Base-by-base conservation (phyloP, 64 coral and sea anemone genomes). In the Dendrophyllia cribrosa region DNA sequence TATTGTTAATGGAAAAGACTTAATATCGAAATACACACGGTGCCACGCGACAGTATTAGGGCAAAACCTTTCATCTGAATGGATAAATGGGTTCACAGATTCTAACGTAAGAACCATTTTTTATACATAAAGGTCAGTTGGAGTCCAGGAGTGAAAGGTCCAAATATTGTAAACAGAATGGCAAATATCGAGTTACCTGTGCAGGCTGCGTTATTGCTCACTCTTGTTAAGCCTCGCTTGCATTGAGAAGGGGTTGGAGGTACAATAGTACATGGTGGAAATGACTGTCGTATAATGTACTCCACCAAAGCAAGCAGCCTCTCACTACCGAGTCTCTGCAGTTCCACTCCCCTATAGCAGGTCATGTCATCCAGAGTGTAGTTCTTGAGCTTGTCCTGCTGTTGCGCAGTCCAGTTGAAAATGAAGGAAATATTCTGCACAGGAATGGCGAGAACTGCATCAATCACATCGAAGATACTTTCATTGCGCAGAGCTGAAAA, bases 381-480 rank as follows among this genome's bases (percentile, higher is more conserved):
- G 44, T 85, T 93, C 12, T 75, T 64, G 52, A 96, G 66, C 53
- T 58, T 76, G 55, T 49, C 58, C 15, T 78, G 62, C 67, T 74
- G 61, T 17, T 79, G 4, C 21, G 52, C 23, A 13, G 78, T 66
- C 95, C 95, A 96, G 43, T 67, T 82, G 66, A 93, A 89, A 26
- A 96, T 86, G 11, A 90, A 77, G 17, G 91, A 93, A 85, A 93
- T 47, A 44, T 93, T 96, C 46, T 74, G 43, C 1, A 82, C 60
- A 4, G 95, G 76, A 20, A 73, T 52, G 72, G 10, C 90, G 71
- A 87, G 70, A 50, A 90, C 21, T 62, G 60, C 13, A 24, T 72
- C 22, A 3, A 90, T 77, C 12, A 96, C 69, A 20, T 90, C 78
- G 8, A 96, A 66, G 13, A 92, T 73, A 21, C 56, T 93, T 59